Conservation (phyloP, 1,140 invertebrate genomes). For the Caenorhabditis latens region DNA sequence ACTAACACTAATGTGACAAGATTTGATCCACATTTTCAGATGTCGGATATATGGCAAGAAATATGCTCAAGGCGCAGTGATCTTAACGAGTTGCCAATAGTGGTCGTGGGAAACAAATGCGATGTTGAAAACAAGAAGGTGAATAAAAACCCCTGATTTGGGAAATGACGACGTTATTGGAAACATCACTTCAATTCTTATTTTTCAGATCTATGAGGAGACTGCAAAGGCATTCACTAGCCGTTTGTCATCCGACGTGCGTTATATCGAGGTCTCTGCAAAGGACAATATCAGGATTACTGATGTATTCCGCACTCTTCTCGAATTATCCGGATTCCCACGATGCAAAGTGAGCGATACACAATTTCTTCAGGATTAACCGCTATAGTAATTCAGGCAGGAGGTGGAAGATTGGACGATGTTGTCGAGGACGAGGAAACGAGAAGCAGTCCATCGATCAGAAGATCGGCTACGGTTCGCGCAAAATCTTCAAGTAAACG, state of each 20-base stretch:
- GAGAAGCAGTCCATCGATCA: neutral
- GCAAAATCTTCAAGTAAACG: conserved; percentile 33
- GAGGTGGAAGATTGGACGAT: conserved; percentile 62
- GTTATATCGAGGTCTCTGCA: conserved; percentile 69
- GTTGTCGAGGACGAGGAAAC: conserved; percentile 29
- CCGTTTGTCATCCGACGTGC: conserved; percentile 68
- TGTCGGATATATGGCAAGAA: conserved; percentile 72
- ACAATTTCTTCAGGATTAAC: neutral
- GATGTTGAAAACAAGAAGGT: conserved; percentile 70
- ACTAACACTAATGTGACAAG: neutral
- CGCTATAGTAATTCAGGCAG: conserved; percentile 39
- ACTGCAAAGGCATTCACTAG: conserved; percentile 72
- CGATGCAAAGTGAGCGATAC: conserved; percentile 62
- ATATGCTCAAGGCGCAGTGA: conserved; percentile 67
- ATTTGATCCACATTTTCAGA: conserved; percentile 62
- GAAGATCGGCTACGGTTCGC: conserved; percentile 14
- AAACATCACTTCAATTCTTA: too few species aligned
- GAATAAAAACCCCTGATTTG: neutral
- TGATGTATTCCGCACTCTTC: conserved; percentile 67
- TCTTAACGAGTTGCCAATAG: conserved; percentile 66
- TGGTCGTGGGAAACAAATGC: conserved; percentile 71
- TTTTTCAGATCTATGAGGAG: conserved; percentile 69
- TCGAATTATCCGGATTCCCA: conserved; percentile 71
- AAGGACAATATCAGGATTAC: conserved; percentile 64
- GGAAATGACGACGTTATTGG: neutral